phyloP scores from a whole-genome alignment of 2,888 invertebrate species.

The Dicycla oo region DNA sequence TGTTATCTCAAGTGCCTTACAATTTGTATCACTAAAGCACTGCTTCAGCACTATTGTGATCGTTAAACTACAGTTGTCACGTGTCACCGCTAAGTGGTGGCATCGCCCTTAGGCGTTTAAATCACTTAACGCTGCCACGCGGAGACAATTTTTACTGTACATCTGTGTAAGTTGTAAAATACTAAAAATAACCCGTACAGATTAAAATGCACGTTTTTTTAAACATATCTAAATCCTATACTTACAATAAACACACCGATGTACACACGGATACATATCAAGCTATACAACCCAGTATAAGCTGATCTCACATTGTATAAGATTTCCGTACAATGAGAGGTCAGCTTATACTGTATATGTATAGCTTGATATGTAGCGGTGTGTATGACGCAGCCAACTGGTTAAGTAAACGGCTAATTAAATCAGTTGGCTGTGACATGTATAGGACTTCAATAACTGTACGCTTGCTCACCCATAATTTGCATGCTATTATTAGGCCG shows the following conservation, averaged over 20 bases:
- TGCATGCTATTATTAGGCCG: slow-evolving; percentile 9
- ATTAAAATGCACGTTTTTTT: slow-evolving; percentile 12
- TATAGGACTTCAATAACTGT: background rate
- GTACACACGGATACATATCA: background rate
- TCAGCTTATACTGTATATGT: too few species aligned
- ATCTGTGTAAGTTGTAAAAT: background rate
- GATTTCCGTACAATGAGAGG: too few species aligned
- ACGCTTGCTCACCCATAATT: background rate
- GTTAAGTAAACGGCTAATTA: too few species aligned
- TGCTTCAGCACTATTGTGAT: slow-evolving; percentile 11
- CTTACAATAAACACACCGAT: background rate
- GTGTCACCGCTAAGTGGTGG: slow-evolving; percentile 29
- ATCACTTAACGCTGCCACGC: slow-evolving; percentile 17
- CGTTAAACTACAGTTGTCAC: slow-evolving; percentile 11
- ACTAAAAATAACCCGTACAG: background rate
- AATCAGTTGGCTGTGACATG: too few species aligned
- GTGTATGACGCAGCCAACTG: too few species aligned
- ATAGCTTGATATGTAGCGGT: too few species aligned
- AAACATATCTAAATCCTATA: background rate
- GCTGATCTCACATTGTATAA: too few species aligned
- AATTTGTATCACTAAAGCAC: slow-evolving; percentile 29
- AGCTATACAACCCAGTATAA: too few species aligned
- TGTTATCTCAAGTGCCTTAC: slow-evolving; percentile 33
- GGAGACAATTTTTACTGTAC: background rate
- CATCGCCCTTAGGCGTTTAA: slow-evolving; percentile 11